Conservation (phyloP, 2,113 vertebrate genomes). For the Clinocottus analis region DNA sequence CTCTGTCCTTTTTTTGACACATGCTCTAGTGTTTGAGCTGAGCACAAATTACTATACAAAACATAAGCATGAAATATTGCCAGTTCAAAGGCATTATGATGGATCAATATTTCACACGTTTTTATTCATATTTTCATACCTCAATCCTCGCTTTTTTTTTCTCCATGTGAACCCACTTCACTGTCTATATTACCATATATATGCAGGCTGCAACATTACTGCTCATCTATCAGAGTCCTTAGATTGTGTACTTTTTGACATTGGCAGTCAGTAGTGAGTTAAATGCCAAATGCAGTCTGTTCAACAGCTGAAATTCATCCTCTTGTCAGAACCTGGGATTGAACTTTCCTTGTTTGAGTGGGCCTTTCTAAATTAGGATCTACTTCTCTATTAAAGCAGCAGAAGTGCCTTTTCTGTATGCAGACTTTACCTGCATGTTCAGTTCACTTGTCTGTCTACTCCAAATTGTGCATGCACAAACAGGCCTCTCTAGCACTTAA, state of each 20-base stretch:
- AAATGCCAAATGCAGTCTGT: conserved; percentile 49
- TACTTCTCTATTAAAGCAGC: conserved; percentile 39
- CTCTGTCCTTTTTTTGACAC: conserved; percentile 62
- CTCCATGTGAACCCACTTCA: conserved; percentile 41
- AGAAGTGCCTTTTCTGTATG: conserved; percentile 54
- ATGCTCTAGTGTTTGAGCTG: conserved; percentile 58
- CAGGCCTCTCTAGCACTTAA: conserved; percentile 43
- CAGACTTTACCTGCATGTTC: conserved; percentile 42
- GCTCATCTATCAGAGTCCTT: conserved; percentile 55
- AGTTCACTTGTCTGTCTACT: conserved; percentile 37
- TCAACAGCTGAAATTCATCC: conserved; percentile 48
- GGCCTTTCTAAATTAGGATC: conserved; percentile 42
- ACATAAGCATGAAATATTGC: conserved; percentile 62
- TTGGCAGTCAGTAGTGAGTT: conserved; percentile 39
- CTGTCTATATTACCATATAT: conserved; percentile 61
- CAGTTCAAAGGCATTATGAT: conserved; percentile 62
- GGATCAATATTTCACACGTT: conserved; percentile 81
- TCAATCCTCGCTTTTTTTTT: conserved; percentile 52
- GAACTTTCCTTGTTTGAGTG: conserved; percentile 45
- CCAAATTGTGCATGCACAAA: conserved; percentile 54
- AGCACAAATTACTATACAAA: conserved; percentile 70
- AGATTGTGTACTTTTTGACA: conserved; percentile 45
- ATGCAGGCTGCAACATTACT: conserved; percentile 44
- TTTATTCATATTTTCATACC: conserved; percentile 76
- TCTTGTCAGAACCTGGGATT: conserved; percentile 48